Base-by-base conservation (phyloP, 2,113 vertebrate genomes). In the Forbesichthys papilliferus region DNA sequence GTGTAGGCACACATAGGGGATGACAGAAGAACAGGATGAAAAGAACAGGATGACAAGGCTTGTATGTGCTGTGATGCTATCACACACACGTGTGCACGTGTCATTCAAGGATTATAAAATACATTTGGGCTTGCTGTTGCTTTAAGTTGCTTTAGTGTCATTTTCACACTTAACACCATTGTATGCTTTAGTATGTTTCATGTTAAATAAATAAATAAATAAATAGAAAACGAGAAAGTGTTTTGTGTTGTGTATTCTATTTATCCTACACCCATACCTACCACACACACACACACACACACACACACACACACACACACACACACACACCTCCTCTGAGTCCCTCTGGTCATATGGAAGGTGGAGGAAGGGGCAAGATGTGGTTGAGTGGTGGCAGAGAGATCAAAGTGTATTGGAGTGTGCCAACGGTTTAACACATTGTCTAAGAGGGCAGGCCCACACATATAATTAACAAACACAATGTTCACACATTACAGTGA, bases 341-440 rank as follows among this genome's bases (percentile, higher is more conserved):
- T 68, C 46, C 8, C 57, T 56, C 34, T 71, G 14, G 11, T 3
- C 13, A 16, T 12, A 16, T 5, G 16, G 51, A n/a, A 5, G 51
- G 51, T 9, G 51, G 51, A 9, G 51, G n/a, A 18, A 8, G 59
- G 59, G 58, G 64, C 59, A 62, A 71, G 61, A 66, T 64, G 11
- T 46, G 66, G 64, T 70, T 66, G 61, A 78, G 69, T 62, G 61
- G 77, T 72, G 64, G 49, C 11, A 11, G 11, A 49, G 68, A 60
- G 81, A 69, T 84, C 82, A 81, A 73, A 85, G 75, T 10, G 68
- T 71, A 57, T 66, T 14, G 2, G 11, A 71, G 52, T 78, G 59
- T 61, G 78, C 68, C 68, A 72, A 66, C 66, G 46, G 69, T 69
- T 66, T 79, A 74, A 71, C 64, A 75, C 76, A 77, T 59, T 3